A percentile compares a stretch with the other conserved stretches of the same genome.
phyloP scores from a whole-genome alignment of 2,888 invertebrate species.

The Cataglyphis cursor region DNA sequence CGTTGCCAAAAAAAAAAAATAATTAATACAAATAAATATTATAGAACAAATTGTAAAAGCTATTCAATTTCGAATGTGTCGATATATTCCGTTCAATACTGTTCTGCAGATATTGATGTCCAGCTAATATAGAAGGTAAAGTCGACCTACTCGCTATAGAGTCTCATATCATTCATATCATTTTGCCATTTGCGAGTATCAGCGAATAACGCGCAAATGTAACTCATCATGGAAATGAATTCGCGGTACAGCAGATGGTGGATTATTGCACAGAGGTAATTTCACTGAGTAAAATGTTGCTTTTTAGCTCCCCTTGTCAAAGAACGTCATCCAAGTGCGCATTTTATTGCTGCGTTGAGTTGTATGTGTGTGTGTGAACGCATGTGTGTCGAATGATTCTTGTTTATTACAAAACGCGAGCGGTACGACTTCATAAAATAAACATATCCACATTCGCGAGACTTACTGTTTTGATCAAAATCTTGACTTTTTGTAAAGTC shows the following conservation, averaged over 20 bases:
- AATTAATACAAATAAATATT: constrained; percentile 7
- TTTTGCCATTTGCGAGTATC: constrained; percentile 32
- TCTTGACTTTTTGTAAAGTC: not conserved
- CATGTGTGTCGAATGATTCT: not conserved
- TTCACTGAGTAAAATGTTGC: constrained; percentile 41
- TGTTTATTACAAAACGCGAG: constrained; percentile 29
- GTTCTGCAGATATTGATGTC: not conserved
- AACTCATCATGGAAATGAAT: constrained; percentile 48
- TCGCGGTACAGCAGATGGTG: constrained; percentile 18
- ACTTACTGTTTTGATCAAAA: not conserved
- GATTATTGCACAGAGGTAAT: constrained; percentile 43
- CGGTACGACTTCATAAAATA: constrained; percentile 15
- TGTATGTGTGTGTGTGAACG: no score
- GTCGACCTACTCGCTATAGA: not conserved
- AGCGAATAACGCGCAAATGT: constrained; percentile 15
- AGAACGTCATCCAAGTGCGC: constrained; percentile 30
- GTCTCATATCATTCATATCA: not conserved
- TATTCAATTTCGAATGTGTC: not conserved
- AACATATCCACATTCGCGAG: not conserved
- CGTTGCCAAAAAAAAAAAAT: not conserved
- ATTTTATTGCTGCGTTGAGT: constrained; percentile 18
- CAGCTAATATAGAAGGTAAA: not conserved
- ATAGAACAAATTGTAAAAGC: not conserved
- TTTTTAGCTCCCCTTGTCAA: constrained; percentile 37
- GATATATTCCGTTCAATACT: not conserved